Conservation (phyloP, 1,140 invertebrate species). For the Cydia strobilella region DNA sequence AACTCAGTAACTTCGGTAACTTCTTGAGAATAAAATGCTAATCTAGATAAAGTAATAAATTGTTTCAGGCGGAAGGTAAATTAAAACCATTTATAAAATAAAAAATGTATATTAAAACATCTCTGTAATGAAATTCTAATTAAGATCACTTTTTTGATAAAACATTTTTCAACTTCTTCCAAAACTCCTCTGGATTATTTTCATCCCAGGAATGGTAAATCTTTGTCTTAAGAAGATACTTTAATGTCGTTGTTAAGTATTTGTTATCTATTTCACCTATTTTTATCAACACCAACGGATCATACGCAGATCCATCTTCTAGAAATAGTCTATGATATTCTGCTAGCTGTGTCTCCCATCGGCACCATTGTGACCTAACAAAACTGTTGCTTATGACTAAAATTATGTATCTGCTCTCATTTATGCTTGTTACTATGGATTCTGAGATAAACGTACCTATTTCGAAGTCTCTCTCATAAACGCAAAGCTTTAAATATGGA, state of each 20-base stretch:
- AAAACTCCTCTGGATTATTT: conserved; percentile 78
- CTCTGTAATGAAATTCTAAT: neutral
- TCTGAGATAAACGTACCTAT: conserved; percentile 83
- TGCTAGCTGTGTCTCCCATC: conserved; percentile 84
- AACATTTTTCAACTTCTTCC: conserved; percentile 69
- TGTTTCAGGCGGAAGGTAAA: too few relatives aligned
- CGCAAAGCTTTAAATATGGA: conserved; percentile 81
- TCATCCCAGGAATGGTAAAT: conserved; percentile 82
- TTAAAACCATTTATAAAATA: too few relatives aligned
- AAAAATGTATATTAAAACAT: too few relatives aligned
- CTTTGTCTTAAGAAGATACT: conserved; percentile 82
- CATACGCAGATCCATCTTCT: conserved; percentile 70
- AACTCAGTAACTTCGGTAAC: too few relatives aligned
- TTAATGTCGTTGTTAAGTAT: conserved; percentile 80
- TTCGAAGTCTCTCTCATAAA: conserved; percentile 85
- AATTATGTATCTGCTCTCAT: conserved; percentile 82
- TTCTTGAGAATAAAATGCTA: too few relatives aligned
- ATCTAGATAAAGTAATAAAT: too few relatives aligned
- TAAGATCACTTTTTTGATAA: conserved; percentile 51
- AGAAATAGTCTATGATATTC: conserved; percentile 79
- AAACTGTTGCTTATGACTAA: conserved; percentile 84
- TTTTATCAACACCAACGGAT: conserved; percentile 82
- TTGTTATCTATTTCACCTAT: conserved; percentile 79
- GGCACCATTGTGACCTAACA: conserved; percentile 84
- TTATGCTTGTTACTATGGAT: conserved; percentile 81